Base-by-base conservation (phyloP, 1,140 invertebrate species). In the Oryzaephilus surinamensis region DNA sequence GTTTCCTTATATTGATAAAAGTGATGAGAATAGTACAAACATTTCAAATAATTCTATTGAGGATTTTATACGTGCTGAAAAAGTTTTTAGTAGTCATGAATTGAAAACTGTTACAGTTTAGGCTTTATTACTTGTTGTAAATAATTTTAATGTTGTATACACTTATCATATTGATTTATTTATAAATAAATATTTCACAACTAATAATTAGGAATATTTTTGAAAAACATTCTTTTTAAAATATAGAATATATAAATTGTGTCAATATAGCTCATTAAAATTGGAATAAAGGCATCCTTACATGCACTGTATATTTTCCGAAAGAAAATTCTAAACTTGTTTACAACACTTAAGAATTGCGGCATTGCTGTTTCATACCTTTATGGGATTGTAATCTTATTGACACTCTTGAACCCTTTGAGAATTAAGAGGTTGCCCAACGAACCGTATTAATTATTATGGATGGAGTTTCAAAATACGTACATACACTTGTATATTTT, bases 31-130 rank as follows among this genome's bases (percentile, higher is more conserved):
- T 28, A 28, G 43, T 16, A 45, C 42, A 15, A 34, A 41, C 6
- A 23, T 42, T 52, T 18, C 47, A 50, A 37, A 46, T 47, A 32
- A 50, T 38, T 32, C 17, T 50, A 28, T 51, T 1, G 46, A 54
- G 32, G 48, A 51, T 34, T 54, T 49, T 38, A 43, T 54, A 12
- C 45, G 44, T 12, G 46, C 43, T 8, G 51, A 54, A 24, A 51
- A 51, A 27, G 27, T 21, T 0, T 42, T 45, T 38, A 39, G 34
- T 4, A 31, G 32, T 32, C 14, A 18, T 5, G 31, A 40, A 16
- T 19, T 40, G 38, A 27, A 40, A n/a, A n/a, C n/a, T n/a, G n/a
- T n/a, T n/a, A n/a, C n/a, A n/a, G n/a, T n/a, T n/a, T n/a, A n/a
- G n/a, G n/a, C n/a, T n/a, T n/a, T n/a, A n/a, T n/a, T n/a, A n/a